Conservation (phyloP, 2,888 invertebrate genomes). For the Chirona hameri region DNA sequence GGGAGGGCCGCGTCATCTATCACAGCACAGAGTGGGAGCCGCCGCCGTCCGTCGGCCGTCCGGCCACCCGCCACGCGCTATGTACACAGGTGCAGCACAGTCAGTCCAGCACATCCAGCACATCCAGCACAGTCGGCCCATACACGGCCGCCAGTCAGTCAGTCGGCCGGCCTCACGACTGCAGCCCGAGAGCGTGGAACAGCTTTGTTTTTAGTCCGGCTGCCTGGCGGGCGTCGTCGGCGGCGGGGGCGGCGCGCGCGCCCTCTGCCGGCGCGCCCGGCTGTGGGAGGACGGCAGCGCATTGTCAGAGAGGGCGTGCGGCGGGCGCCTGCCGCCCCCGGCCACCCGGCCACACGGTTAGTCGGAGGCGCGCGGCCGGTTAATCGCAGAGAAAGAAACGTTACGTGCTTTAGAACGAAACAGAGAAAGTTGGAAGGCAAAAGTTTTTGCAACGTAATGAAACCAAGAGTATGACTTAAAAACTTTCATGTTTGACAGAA, state of each 20-base stretch:
- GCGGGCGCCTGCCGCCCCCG: not conserved
- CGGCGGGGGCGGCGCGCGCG: slow-evolving; percentile 36
- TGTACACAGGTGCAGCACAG: not conserved
- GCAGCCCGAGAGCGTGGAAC: slow-evolving; percentile 78
- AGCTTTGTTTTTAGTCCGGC: slow-evolving; percentile 73
- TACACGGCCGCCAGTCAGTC: not conserved
- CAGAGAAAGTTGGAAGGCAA: not conserved
- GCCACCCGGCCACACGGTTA: not conserved
- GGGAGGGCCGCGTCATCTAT: not conserved
- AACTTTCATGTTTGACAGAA: too few species aligned
- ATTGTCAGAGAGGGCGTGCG: slow-evolving; percentile 24
- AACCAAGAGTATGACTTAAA: too few species aligned
- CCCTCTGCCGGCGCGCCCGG: slow-evolving; percentile 32
- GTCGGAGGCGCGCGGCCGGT: not conserved
- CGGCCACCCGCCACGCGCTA: not conserved
- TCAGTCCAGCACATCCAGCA: not conserved
- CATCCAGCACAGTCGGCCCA: not conserved
- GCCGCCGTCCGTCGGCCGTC: not conserved
- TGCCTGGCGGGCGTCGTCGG: slow-evolving; percentile 61
- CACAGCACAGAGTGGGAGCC: not conserved
- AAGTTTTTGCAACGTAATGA: too few species aligned
- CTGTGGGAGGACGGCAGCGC: slow-evolving; percentile 33
- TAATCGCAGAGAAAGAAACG: too few species aligned
- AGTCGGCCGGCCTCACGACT: slow-evolving; percentile 53
- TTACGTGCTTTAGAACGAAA: too few species aligned